Evolutionary conservation across 2,113 vertebrate genomes (phyloP).

Genomic region (Centropus unirufus): DNA sequence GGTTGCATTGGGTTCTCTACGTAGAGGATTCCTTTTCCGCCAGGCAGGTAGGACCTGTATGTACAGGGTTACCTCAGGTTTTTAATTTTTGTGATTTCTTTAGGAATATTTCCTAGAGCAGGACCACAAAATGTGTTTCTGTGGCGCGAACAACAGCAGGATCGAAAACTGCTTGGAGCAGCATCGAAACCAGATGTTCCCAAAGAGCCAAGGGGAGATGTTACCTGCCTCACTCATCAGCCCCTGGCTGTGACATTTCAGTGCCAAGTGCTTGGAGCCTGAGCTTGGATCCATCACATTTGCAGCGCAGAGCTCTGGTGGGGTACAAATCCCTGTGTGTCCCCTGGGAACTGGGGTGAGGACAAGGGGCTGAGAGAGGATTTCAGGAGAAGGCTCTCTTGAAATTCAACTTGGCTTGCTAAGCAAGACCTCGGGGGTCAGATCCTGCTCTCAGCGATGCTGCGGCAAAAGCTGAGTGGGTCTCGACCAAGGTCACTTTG

Average conservation of each 20-base stretch:
- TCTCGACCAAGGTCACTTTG: neutral
- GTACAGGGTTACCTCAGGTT: neutral
- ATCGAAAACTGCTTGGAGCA: neutral
- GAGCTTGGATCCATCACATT: neutral
- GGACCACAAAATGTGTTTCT: neutral
- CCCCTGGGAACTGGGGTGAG: neutral
- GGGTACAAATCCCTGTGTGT: neutral
- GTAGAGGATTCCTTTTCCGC: neutral
- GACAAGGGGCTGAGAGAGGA: neutral
- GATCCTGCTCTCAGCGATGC: neutral
- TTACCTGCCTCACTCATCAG: neutral
- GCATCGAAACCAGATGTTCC: neutral
- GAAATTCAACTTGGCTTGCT: neutral
- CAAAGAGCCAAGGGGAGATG: neutral
- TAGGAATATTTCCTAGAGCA: neutral
- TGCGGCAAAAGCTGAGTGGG: neutral
- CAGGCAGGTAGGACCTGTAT: neutral
- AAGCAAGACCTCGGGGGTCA: neutral
- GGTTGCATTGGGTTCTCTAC: neutral
- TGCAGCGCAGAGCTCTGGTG: neutral
- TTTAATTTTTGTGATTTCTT: neutral
- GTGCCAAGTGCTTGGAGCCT: neutral
- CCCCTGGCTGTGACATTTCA: neutral
- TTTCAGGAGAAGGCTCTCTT: neutral
- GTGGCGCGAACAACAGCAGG: rapidly evolving